These are phyloP conservation scores for Cataglyphis albicans DNA, from an alignment of 2,888 invertebrate genomes.

Conservation along the genomic window DNA sequence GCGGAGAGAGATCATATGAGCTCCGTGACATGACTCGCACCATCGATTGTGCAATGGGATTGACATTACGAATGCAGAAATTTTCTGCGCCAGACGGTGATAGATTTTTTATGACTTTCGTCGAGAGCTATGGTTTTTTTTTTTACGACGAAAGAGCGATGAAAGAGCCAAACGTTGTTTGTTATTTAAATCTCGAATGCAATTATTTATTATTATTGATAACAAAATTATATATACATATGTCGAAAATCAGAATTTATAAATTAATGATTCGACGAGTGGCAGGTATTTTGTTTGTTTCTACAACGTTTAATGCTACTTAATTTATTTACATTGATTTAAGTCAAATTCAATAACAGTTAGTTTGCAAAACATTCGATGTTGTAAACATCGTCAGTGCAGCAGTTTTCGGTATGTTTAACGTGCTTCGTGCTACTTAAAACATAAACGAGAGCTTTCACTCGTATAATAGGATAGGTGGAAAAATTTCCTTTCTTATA, in stretches of 20 bases:
- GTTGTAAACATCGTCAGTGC: constrained; percentile 27
- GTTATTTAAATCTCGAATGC: constrained; percentile 14
- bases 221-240: neutral
- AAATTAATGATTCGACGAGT: neutral
- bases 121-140: constrained; percentile 19
- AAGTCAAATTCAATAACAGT: constrained; percentile 1
- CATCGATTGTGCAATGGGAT: constrained; percentile 44
- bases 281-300: neutral
- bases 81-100: constrained; percentile 27
- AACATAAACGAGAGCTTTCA: neutral
- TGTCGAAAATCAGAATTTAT: neutral
- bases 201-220: constrained; percentile 19
- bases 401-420: constrained; percentile 10
- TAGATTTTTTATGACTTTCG: constrained; percentile 41
- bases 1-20: constrained; percentile 13
- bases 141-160: neutral
- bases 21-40: constrained; percentile 41
- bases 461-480: constrained; percentile 10
- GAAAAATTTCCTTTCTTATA: constrained; percentile 19
- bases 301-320: neutral
- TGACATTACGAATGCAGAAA: constrained; percentile 52
- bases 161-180: neutral
- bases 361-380: constrained; percentile 16
- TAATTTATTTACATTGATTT: neutral
- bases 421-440: constrained; percentile 14